phyloP scores from a whole-genome alignment of 1,140 invertebrate genomes.

The Pantala flavescens region DNA sequence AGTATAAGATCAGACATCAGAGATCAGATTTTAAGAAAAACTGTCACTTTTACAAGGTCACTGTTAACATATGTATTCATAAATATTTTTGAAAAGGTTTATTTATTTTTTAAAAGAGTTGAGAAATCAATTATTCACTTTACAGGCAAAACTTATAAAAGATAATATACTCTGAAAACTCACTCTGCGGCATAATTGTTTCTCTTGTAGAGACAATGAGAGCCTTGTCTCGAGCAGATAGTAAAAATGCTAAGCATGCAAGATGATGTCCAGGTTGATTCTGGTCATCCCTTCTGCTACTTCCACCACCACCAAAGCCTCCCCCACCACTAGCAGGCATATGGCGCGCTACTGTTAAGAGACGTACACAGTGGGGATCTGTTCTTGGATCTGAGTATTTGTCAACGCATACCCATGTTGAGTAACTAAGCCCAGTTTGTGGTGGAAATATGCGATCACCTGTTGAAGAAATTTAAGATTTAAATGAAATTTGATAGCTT shows the following conservation, averaged over 20 bases:
- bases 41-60: no score
- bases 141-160: conserved; percentile 15
- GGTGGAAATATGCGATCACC: conserved; percentile 91
- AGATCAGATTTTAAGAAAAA: no score
- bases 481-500: no score
- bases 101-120: no score
- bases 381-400: conserved; percentile 83
- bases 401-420: conserved; percentile 94
- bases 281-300: conserved; percentile 46
- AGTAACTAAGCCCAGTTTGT: conserved; percentile 86
- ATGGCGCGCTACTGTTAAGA: conserved; percentile 80
- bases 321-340: conserved; percentile 49
- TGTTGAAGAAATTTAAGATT: conserved; percentile 32
- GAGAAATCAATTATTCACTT: no score
- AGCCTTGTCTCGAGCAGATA: conserved; percentile 85
- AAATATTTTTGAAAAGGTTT: no score
- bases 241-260: conserved; percentile 74
- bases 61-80: no score
- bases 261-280: conserved; percentile 45
- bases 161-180: conserved; percentile 29
- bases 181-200: conserved; percentile 75
- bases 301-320: not conserved
- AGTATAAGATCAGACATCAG: no score
- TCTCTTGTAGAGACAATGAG: conserved; percentile 91
- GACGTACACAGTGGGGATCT: conserved; percentile 85